Percentiles rank a stretch among this genome's conserved stretches.
These are phyloP conservation scores for Amphimallon solstitiale DNA, from an alignment of 2,888 invertebrate species.

Conservation along the genomic window DNA sequence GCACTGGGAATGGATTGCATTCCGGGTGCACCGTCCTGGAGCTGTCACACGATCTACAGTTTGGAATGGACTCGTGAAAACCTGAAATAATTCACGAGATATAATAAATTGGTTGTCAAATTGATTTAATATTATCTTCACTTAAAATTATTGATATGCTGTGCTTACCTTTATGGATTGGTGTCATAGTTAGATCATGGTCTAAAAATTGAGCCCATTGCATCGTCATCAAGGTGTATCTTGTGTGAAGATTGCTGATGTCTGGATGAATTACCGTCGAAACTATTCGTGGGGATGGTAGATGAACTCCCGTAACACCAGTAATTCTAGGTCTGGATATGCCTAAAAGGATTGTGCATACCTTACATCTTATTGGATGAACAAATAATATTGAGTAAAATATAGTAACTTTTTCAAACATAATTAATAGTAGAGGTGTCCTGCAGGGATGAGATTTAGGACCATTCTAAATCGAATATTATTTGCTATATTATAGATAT, in stretches of 20 bases:
- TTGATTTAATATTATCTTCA: too few species aligned
- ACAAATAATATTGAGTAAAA: too few species aligned
- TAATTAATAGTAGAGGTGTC: too few species aligned
- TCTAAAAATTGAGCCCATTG: conserved; percentile 95
- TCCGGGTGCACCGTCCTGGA: conserved; percentile 89
- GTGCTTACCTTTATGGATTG: conserved; percentile 88
- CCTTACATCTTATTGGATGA: too few species aligned
- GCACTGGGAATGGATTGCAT: conserved; percentile 92
- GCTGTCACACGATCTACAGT: conserved; percentile 90
- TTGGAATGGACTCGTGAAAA: conserved; percentile 89
- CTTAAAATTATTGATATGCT: too few species aligned
- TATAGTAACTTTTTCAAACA: not conserved
- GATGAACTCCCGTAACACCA: conserved; percentile 77
- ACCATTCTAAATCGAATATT: too few species aligned
- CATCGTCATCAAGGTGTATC: conserved; percentile 93
- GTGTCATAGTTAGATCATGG: conserved; percentile 95
- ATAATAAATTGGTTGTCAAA: too few species aligned
- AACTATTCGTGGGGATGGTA: conserved; percentile 88
- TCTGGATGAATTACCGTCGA: conserved; percentile 92
- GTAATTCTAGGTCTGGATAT: conserved; percentile 81
- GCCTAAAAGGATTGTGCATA: conserved; percentile 62
- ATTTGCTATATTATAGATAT: too few species aligned
- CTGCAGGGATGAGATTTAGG: too few species aligned
- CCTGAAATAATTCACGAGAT: conserved; percentile 60
- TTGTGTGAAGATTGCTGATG: conserved; percentile 86